Percentiles rank a stretch among this genome's conserved stretches.
phyloP scores from a whole-genome alignment of 2,113 vertebrate species.

The Muntiacus reevesi region DNA sequence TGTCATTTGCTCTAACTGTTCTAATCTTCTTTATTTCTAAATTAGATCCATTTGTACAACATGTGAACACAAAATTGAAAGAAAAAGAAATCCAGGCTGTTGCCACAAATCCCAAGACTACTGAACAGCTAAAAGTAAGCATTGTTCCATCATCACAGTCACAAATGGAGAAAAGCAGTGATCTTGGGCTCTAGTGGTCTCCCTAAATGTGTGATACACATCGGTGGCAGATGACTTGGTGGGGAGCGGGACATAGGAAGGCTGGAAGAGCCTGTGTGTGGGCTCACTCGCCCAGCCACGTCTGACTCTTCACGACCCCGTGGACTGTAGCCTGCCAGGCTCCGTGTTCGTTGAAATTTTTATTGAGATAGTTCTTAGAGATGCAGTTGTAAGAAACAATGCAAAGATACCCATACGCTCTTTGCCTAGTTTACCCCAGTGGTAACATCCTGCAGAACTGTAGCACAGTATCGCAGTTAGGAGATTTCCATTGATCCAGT shows the following conservation, averaged over 20 bases:
- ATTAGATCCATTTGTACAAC: conserved; percentile 89
- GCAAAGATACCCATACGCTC: not conserved
- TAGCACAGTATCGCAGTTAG: not conserved
- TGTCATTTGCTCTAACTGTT: not conserved
- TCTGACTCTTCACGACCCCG: accelerated
- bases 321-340: not conserved
- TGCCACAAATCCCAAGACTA: conserved; percentile 77
- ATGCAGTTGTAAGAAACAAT: not conserved
- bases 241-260: not conserved
- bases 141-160: not conserved
- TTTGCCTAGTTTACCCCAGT: not conserved
- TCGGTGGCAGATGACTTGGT: not conserved
- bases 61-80: conserved; percentile 86
- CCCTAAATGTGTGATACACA: not conserved
- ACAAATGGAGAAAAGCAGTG: not conserved
- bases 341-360: not conserved
- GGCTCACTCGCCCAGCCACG: not conserved
- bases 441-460: not conserved
- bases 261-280: not conserved
- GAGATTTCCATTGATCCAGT: accelerated
- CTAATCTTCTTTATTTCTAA: conserved; percentile 41
- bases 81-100: conserved; percentile 88
- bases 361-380: not conserved
- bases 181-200: not conserved
- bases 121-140: conserved; percentile 86